Conservation (phyloP, 2,888 invertebrate species). For the Oxycera nigricornis region DNA sequence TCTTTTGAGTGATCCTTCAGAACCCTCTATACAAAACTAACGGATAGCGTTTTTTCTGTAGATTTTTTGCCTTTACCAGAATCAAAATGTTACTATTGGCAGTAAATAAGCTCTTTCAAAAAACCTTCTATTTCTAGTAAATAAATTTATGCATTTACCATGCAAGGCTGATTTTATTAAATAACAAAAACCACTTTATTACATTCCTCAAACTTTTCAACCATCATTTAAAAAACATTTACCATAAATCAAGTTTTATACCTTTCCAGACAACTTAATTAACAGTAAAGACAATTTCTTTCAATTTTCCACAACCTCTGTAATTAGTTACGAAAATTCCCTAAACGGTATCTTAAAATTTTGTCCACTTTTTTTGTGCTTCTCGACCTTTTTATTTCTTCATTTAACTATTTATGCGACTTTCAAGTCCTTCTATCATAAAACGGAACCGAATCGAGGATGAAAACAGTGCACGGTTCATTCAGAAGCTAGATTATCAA, state of each 20-base stretch:
- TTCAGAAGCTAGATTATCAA: constrained; percentile 1
- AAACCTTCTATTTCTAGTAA: too few species aligned
- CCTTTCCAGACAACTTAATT: constrained; percentile 8
- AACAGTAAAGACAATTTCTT: constrained; percentile 13
- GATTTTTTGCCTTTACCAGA: too few species aligned
- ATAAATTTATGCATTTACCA: too few species aligned
- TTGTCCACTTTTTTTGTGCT: neutral
- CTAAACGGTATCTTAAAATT: neutral
- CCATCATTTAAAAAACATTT: constrained; percentile 2
- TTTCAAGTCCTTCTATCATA: neutral
- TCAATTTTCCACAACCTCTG: neutral
- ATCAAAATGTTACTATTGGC: too few species aligned
- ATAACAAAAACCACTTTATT: too few species aligned
- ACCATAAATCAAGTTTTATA: neutral
- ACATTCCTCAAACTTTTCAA: too few species aligned
- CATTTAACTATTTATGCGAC: neutral
- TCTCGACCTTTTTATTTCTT: neutral
- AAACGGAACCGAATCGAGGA: neutral
- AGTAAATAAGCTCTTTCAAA: too few species aligned
- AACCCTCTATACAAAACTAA: too few species aligned
- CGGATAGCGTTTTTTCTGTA: too few species aligned
- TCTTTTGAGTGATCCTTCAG: too few species aligned
- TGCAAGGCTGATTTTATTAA: too few species aligned
- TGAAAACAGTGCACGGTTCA: neutral
- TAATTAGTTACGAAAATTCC: constrained; percentile 1